Percentiles rank a stretch among this genome's conserved stretches.
Evolutionary conservation across 2,888 invertebrate species (phyloP).

Genomic region (Apoda limacodes): DNA sequence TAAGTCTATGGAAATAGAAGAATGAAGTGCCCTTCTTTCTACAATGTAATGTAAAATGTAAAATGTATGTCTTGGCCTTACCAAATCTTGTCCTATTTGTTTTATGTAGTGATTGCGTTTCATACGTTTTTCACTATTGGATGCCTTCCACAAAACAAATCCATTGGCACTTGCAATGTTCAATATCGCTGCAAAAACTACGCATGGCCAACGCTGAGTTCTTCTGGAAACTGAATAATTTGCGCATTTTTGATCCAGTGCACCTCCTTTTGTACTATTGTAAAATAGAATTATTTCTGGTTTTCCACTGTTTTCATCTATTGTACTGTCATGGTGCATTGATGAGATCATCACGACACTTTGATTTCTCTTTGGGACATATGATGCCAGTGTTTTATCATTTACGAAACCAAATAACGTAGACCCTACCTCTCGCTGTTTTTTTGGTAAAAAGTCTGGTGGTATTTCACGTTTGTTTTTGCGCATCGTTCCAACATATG

Average conservation of each 20-base stretch:
- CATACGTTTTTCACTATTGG: no score
- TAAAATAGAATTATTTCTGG: constrained; percentile 11
- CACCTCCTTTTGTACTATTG: constrained; percentile 13
- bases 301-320: constrained; percentile 10
- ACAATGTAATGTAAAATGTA: no score
- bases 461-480: constrained; percentile 8
- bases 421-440: not conserved
- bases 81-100: no score
- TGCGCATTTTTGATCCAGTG: constrained; percentile 13
- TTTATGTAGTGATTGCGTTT: no score
- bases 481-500: constrained; percentile 8
- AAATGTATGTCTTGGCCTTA: no score
- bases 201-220: constrained; percentile 13
- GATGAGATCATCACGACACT: constrained; percentile 5
- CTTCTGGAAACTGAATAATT: constrained; percentile 12
- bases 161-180: no score
- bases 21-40: no score
- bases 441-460: not conserved
- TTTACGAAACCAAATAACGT: constrained; percentile 17
- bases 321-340: constrained; percentile 2
- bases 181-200: no score
- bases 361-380: constrained; percentile 12
- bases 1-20: no score
- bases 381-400: constrained; percentile 16
- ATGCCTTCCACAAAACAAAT: no score